Evolutionary conservation across 1,140 invertebrate species (phyloP).

Genomic region (Lucilia sericata): DNA sequence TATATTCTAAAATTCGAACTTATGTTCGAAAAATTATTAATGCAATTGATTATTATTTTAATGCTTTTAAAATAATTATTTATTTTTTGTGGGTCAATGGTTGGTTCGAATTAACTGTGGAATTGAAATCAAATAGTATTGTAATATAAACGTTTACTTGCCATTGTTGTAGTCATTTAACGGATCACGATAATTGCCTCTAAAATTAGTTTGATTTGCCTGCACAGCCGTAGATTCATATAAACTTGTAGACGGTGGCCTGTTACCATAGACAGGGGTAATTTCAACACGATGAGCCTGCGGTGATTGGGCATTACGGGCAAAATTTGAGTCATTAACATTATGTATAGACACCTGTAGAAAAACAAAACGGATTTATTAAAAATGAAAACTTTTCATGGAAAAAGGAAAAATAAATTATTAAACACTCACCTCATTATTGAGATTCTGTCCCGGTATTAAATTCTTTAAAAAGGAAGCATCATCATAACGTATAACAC

Average conservation of each 20-base stretch:
- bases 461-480: slow-evolving; percentile 71
- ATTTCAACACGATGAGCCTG: slow-evolving; percentile 67
- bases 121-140: neutral
- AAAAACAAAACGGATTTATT: neutral
- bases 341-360: slow-evolving; percentile 71
- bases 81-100: too few relatives aligned
- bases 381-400: too few relatives aligned
- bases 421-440: slow-evolving; percentile 68
- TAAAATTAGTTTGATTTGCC: slow-evolving; percentile 48
- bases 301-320: slow-evolving; percentile 65
- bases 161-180: slow-evolving; percentile 59
- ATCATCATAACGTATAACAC: slow-evolving; percentile 66
- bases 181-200: slow-evolving; percentile 57
- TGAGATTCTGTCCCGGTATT: slow-evolving; percentile 71
- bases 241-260: slow-evolving; percentile 49
- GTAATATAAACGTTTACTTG: slow-evolving; percentile 45
- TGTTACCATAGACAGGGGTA: slow-evolving; percentile 62
- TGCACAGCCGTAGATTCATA: slow-evolving; percentile 32
- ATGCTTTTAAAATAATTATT: too few relatives aligned
- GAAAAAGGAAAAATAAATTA: too few relatives aligned
- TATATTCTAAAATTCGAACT: too few relatives aligned
- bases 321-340: slow-evolving; percentile 71
- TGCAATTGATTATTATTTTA: too few relatives aligned
- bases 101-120: too few relatives aligned
- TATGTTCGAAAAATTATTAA: too few relatives aligned